Evolutionary conservation across 1,140 invertebrate genomes (phyloP).

Genomic region (Delia radicum): DNA sequence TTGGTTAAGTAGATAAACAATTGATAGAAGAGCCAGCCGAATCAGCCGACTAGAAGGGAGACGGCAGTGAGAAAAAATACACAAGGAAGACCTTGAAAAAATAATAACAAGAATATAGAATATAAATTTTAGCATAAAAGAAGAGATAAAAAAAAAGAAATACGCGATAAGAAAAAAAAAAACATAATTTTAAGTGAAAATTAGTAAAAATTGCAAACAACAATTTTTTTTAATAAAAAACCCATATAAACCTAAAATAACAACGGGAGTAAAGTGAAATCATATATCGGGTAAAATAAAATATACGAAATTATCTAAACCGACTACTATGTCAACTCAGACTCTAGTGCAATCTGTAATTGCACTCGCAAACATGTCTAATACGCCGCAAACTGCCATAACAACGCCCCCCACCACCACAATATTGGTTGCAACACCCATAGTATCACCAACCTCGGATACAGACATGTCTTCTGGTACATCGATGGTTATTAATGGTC

Average conservation of each 20-base stretch:
- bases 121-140: neutral
- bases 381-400: neutral
- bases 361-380: neutral
- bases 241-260: neutral
- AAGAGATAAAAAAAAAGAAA: neutral
- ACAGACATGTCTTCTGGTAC: neutral
- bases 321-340: neutral
- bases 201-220: neutral
- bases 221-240: neutral
- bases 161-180: neutral
- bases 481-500: slow-evolving; percentile 59
- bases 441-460: neutral
- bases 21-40: neutral
- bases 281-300: neutral
- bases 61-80: neutral
- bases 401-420: neutral
- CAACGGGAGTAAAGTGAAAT: neutral
- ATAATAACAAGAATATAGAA: neutral
- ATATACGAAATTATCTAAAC: neutral
- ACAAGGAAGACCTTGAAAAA: slow-evolving; percentile 1
- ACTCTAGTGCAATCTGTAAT: neutral
- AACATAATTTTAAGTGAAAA: neutral
- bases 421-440: neutral
- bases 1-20: neutral
- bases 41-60: neutral